Percentiles rank a stretch among this genome's conserved stretches.
Conservation (phyloP, 2,113 vertebrate genomes). For the Climacteris rufus region DNA sequence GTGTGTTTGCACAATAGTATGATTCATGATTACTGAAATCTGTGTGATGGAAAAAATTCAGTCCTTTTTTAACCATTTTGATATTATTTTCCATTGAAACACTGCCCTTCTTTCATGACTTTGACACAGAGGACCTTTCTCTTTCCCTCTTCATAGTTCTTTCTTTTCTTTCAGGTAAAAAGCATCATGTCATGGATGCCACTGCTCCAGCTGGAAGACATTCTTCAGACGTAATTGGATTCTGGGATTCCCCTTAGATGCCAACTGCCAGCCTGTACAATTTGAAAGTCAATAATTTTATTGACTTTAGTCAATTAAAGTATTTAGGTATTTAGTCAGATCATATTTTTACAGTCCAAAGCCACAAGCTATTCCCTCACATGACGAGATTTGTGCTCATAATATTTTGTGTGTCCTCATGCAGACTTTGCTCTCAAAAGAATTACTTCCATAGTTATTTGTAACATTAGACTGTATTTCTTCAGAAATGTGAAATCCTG, state of each 20-base stretch:
- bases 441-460: neutral
- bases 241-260: neutral
- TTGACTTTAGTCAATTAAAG: neutral
- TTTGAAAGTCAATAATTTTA: neutral
- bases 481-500: neutral
- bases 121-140: neutral
- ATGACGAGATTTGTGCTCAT: neutral
- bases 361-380: neutral
- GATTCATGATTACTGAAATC: constrained; percentile 40
- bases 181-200: neutral
- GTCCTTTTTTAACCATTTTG: neutral
- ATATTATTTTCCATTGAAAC: neutral
- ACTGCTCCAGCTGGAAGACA: neutral
- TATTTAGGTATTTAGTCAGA: neutral
- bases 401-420: neutral
- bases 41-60: neutral
- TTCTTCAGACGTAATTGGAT: neutral
- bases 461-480: neutral
- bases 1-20: constrained; percentile 30
- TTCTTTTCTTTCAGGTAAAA: neutral
- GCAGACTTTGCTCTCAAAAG: neutral
- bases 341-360: neutral
- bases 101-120: neutral
- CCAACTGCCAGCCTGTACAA: neutral
- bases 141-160: neutral